These are phyloP conservation scores for Apostichopus californicus DNA, from an alignment of 35 echinoderm and acorn worm species.

Conservation along the genomic window DNA sequence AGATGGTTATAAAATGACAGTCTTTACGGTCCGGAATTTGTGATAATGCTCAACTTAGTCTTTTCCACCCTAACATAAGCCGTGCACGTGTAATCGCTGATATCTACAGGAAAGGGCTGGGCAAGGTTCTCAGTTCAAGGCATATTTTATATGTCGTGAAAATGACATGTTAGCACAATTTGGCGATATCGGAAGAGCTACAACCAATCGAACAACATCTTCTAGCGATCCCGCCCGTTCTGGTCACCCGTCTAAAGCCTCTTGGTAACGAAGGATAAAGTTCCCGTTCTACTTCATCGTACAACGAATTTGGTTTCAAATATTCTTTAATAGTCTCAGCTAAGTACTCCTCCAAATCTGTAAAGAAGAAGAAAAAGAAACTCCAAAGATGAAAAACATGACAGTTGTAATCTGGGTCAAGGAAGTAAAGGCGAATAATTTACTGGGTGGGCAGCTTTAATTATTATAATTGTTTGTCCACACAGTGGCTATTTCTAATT, in stretches of 20 bases:
- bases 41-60: no score
- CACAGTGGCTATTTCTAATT: no score
- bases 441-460: no score
- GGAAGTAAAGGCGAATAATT: no score
- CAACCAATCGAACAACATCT: conserved; percentile 18
- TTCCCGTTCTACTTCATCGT: background rate
- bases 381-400: no score
- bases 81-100: no score
- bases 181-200: conserved; percentile 23
- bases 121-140: background rate
- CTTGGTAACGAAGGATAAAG: background rate
- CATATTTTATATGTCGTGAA: background rate
- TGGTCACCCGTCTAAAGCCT: background rate
- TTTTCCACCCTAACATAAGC: no score
- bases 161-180: conserved; percentile 16
- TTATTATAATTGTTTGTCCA: no score
- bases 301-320: background rate
- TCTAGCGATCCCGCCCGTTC: background rate
- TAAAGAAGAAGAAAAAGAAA: background rate
- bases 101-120: background rate
- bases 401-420: no score
- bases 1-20: no score
- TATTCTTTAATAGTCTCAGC: conserved; percentile 5
- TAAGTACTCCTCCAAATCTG: conserved; percentile 20
- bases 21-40: no score